Conservation (phyloP, 2,797 vertebrate genomes). For the Pelobates cultripes region DNA sequence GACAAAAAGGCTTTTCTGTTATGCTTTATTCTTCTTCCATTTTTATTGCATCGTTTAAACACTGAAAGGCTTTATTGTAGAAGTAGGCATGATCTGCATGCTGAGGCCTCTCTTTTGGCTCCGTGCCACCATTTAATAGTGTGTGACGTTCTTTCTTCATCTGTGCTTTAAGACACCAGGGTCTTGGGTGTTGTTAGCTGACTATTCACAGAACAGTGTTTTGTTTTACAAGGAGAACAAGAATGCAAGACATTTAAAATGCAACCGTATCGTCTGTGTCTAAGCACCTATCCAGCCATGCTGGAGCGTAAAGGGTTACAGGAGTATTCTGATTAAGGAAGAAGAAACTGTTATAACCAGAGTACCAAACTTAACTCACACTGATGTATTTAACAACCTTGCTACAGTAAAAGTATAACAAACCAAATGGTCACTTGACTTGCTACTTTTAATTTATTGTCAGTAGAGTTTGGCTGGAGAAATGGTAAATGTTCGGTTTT, state of each 20-base stretch:
- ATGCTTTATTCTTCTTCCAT: background rate
- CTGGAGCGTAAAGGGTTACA: too few species aligned
- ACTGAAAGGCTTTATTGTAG: constrained; percentile 15
- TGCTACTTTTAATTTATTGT: too few species aligned
- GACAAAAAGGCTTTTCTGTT: background rate
- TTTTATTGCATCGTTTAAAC: constrained; percentile 31
- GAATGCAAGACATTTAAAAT: background rate
- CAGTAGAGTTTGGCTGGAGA: too few species aligned
- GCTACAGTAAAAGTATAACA: too few species aligned
- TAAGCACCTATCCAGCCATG: too few species aligned
- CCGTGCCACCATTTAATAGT: constrained; percentile 12
- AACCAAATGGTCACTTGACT: too few species aligned
- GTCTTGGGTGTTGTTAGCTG: constrained; percentile 16
- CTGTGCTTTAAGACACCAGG: constrained; percentile 11
- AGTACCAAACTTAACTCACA: too few species aligned
- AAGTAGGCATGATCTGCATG: constrained; percentile 11
- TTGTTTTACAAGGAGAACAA: constrained; percentile 2
- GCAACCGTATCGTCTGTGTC: background rate
- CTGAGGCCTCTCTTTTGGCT: constrained; percentile 13
- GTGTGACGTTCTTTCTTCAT: constrained; percentile 13
- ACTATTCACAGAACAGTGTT: background rate
- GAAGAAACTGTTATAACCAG: too few species aligned
- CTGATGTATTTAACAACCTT: too few species aligned
- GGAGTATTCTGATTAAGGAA: too few species aligned
- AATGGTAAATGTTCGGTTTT: too few species aligned